These are phyloP conservation scores for Stylophora pistillata DNA, from an alignment of 64 coral and sea anemone species.

Conservation along the genomic window DNA sequence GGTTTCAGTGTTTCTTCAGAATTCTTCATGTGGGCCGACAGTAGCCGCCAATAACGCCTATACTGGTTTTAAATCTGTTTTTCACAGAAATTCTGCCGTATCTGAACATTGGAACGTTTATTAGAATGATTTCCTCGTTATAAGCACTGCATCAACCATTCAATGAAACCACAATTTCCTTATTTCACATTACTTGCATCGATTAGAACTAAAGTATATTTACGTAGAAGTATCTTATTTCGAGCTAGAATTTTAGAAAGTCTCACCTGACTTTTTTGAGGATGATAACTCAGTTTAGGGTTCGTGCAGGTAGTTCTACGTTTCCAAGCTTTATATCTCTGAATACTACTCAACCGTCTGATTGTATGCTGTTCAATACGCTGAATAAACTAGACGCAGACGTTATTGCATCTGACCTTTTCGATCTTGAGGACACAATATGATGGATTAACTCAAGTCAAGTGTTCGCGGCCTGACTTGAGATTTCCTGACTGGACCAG, in stretches of 20 bases:
- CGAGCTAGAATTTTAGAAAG: too few relatives aligned
- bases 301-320: background rate
- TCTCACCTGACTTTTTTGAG: background rate
- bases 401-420: background rate
- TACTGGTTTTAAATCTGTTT: background rate
- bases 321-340: background rate
- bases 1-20: background rate
- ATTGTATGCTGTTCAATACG: background rate
- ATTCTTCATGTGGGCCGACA: background rate
- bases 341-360: background rate
- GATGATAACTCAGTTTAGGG: background rate
- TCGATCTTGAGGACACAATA: background rate
- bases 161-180: background rate
- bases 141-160: background rate
- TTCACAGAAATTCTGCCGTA: background rate
- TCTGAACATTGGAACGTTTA: background rate
- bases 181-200: background rate
- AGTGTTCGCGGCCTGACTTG: too few relatives aligned
- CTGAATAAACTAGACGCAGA: background rate
- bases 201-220: background rate
- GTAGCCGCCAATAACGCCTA: background rate
- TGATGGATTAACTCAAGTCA: background rate
- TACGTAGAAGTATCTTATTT: too few relatives aligned
- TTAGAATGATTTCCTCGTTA: background rate
- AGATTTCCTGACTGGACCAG: background rate